Percentiles rank a stretch among this genome's conserved stretches.
These are phyloP conservation scores for Drosophila ogumai DNA, from an alignment of 1,140 invertebrate genomes.

Conservation along the genomic window DNA sequence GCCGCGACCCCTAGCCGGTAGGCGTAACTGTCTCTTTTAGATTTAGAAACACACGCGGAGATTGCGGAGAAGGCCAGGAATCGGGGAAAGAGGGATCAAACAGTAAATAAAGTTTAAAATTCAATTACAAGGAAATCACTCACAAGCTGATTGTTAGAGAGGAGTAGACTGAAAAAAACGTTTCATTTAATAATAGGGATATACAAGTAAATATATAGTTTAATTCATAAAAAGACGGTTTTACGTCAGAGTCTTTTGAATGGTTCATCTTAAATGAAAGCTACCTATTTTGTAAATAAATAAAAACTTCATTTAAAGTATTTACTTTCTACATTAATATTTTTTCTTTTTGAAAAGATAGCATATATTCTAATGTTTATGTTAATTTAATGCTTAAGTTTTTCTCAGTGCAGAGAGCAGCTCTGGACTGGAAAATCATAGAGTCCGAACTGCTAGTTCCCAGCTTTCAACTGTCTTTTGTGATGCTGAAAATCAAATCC, in stretches of 20 bases:
- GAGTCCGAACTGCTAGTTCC: constrained; percentile 45
- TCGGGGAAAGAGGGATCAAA: constrained; percentile 35
- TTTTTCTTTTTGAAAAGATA: neutral
- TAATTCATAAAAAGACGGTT: neutral
- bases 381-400: neutral
- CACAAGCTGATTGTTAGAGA: constrained; percentile 70
- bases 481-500: constrained; percentile 80
- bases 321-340: too few relatives aligned
- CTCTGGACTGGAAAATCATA: constrained; percentile 59
- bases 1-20: constrained; percentile 17
- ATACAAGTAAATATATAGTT: too few relatives aligned
- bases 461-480: constrained; percentile 68
- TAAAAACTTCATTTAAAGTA: too few relatives aligned
- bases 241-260: neutral
- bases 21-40: constrained; percentile 28
- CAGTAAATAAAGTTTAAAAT: constrained; percentile 82
- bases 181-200: neutral
- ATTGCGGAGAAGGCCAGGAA: neutral
- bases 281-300: neutral
- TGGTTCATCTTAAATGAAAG: neutral
- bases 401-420: constrained; percentile 1
- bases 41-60: neutral
- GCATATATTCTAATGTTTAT: neutral
- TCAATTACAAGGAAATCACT: constrained; percentile 77
- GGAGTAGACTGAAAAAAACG: neutral